Conservation (phyloP, 2,113 vertebrate genomes). For the Tenrec ecaudatus region DNA sequence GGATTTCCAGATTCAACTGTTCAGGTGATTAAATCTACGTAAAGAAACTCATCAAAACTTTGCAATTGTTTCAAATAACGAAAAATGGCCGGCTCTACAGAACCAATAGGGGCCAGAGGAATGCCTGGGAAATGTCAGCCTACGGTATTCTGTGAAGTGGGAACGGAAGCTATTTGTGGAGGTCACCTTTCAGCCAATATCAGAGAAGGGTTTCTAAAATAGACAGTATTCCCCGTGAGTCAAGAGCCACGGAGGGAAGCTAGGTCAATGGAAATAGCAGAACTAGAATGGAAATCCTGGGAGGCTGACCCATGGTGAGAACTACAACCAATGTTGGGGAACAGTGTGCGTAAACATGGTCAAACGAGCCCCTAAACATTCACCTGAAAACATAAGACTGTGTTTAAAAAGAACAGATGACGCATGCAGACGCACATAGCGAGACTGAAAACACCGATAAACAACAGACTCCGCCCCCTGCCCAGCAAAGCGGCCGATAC, state of each 20-base stretch:
- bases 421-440: too few species aligned
- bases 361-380: not conserved
- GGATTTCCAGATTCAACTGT: conserved; percentile 30
- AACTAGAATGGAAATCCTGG: not conserved
- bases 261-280: not conserved
- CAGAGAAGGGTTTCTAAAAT: not conserved
- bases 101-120: not conserved
- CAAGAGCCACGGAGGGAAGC: not conserved
- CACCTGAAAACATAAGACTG: not conserved
- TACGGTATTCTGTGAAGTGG: not conserved
- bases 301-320: not conserved
- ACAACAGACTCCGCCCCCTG: not conserved
- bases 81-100: not conserved
- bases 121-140: not conserved
- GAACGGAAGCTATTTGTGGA: not conserved
- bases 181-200: not conserved
- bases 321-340: not conserved
- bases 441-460: too few species aligned
- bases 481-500: not conserved
- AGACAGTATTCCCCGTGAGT: not conserved
- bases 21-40: not conserved
- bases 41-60: conserved; percentile 41
- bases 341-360: not conserved
- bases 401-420: not conserved
- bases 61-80: not conserved